Evolutionary conservation across 2,113 vertebrate genomes (phyloP).

Genomic region (Odontesthes bonariensis): DNA sequence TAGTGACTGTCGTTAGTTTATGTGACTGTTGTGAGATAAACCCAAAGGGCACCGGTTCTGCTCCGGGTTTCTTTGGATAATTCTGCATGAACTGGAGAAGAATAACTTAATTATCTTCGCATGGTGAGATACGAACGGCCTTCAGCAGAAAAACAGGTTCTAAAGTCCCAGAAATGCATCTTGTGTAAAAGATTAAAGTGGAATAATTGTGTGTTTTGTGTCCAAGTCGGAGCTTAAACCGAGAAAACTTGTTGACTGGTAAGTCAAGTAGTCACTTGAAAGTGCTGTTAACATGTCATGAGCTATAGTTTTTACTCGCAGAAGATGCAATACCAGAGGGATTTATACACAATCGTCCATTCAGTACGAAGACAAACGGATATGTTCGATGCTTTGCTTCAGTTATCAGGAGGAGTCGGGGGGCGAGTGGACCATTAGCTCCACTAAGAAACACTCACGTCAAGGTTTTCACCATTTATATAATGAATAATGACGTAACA

Average conservation of each 20-base stretch:
- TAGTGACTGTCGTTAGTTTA: too few species aligned
- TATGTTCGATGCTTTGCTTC: too few species aligned
- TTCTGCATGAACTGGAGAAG: background rate
- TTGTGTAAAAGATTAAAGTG: background rate
- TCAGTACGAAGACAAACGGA: too few species aligned
- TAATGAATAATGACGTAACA: background rate
- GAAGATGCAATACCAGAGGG: too few species aligned
- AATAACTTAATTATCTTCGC: constrained; percentile 32
- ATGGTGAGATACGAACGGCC: background rate
- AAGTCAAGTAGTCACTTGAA: too few species aligned
- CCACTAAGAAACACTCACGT: background rate
- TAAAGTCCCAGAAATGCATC: background rate
- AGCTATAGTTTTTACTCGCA: too few species aligned
- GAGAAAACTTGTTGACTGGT: background rate
- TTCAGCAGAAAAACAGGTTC: background rate
- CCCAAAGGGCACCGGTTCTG: background rate
- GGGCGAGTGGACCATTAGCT: background rate
- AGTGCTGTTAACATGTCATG: too few species aligned
- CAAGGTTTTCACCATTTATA: background rate
- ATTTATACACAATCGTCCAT: too few species aligned
- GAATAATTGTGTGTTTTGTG: background rate
- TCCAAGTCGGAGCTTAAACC: background rate
- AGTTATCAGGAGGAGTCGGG: too few species aligned
- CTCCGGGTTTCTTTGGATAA: constrained; percentile 14
- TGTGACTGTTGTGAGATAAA: background rate